Percentiles rank a stretch among this genome's conserved stretches.
phyloP scores from a whole-genome alignment of 2,888 invertebrate genomes.

The Pseudococcus jackbeardsleyi region DNA sequence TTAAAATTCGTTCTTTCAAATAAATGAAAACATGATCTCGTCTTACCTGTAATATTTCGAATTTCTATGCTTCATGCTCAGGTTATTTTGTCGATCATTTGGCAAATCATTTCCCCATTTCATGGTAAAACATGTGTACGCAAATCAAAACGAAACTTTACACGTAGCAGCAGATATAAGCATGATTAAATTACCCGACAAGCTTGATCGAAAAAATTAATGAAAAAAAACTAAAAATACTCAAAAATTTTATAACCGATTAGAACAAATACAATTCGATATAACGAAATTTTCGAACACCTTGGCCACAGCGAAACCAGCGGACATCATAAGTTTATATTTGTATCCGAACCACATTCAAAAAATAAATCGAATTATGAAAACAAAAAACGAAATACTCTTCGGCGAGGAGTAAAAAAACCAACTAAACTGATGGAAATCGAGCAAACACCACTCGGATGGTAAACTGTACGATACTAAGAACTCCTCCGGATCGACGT shows the following conservation, averaged over 20 bases:
- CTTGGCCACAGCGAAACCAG: background rate
- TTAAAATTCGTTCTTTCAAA: background rate
- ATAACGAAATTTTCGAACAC: background rate
- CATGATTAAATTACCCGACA: background rate
- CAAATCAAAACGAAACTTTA: conserved; percentile 29
- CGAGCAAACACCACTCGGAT: background rate
- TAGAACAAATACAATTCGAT: conserved; percentile 48
- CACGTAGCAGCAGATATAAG: background rate
- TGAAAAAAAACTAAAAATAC: background rate
- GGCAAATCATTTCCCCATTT: conserved; percentile 63
- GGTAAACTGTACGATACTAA: conserved; percentile 18
- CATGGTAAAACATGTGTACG: conserved; percentile 57
- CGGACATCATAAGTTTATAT: conserved; percentile 20
- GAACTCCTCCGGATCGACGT: conserved; percentile 57
- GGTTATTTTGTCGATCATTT: conserved; percentile 59
- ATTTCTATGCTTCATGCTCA: conserved; percentile 63
- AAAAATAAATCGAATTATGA: background rate
- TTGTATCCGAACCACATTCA: conserved; percentile 55
- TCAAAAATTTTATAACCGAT: background rate
- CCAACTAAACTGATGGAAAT: background rate
- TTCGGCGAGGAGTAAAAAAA: background rate
- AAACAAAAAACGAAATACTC: background rate
- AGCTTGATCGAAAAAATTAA: background rate
- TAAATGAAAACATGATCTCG: background rate
- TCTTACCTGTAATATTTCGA: conserved; percentile 59